Conservation (phyloP, 2,888 invertebrate species). For the Electrophaes corylata region DNA sequence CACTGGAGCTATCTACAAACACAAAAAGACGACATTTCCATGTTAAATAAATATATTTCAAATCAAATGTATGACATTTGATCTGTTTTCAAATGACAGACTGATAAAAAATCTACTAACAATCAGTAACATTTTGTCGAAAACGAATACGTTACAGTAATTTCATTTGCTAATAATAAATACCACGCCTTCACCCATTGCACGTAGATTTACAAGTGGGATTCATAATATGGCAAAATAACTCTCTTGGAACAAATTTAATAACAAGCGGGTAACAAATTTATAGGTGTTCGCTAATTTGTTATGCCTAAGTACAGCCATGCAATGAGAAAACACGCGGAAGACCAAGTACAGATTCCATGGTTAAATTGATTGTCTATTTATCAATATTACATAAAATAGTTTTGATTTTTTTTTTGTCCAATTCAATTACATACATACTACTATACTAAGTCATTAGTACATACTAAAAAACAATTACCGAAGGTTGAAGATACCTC, state of each 20-base stretch:
- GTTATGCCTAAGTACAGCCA: constrained; percentile 41
- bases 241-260: constrained; percentile 32
- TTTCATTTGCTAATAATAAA: constrained; percentile 71
- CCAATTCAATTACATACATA: constrained; percentile 58
- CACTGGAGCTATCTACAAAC: constrained; percentile 82
- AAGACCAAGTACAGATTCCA: constrained; percentile 63
- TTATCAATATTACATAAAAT: constrained; percentile 69
- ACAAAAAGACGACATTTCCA: constrained; percentile 81
- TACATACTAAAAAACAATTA: constrained; percentile 80
- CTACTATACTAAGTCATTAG: constrained; percentile 71
- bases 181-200: constrained; percentile 64
- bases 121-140: constrained; percentile 82
- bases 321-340: constrained; percentile 67
- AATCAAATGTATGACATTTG: constrained; percentile 85
- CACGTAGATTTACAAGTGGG: constrained; percentile 52
- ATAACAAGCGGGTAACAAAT: constrained; percentile 23
- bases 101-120: constrained; percentile 83
- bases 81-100: constrained; percentile 78
- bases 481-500: constrained; percentile 74
- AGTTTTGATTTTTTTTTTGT: constrained; percentile 68
- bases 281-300: constrained; percentile 34
- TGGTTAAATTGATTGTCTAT: constrained; percentile 74
- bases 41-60: constrained; percentile 84
- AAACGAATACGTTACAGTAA: constrained; percentile 80
- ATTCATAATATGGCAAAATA: constrained; percentile 36